Base-by-base conservation (phyloP, 2,113 vertebrate species). In the Gavialis gangeticus region DNA sequence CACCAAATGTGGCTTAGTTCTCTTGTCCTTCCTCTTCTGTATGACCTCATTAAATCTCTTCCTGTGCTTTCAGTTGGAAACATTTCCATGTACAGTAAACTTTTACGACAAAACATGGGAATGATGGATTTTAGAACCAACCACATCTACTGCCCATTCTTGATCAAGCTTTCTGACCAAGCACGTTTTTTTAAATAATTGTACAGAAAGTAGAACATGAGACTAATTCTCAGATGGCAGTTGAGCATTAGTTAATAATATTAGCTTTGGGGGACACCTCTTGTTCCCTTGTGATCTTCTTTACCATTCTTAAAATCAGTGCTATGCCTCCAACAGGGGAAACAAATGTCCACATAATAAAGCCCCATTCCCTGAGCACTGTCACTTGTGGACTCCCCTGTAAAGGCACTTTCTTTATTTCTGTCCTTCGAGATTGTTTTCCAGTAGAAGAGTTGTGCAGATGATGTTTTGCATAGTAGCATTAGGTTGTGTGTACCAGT, bases 321-420 rank as follows among this genome's bases (percentile, higher is more conserved):
- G 84, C 34, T 75, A 71, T 2, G 2, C 89, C 86, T 66, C 19
- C 1, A 4, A 3, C 87, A 18, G 10, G 6, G 91, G 60, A 86
- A 46, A 58, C 75, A 91, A 96, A 84, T 91, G 95, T 93, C 94
- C 88, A 86, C 60, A 79, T 79, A 84, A 76, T 0, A 0, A 34
- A 30, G 81, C 34, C 55, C 58, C 82, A 34, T 57, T 78, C 83
- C 0, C 0, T 30, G 80, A 59, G 83, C 3, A 2, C 63, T 60
- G 86, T 87, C 80, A 67, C 34, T 69, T 28, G 0, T 85, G 76
- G 62, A 78, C 64, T 92, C 92, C 89, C 69, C 93, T 87, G 89
- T 34, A 59, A 60, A 85, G 85, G 87, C 91, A 84, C 57, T 77
- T 11, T 22, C 18, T 84, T 28, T 25, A 6, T 63, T 82, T 84